phyloP scores from a whole-genome alignment of 1,140 invertebrate species.

The Diuraphis noxia region DNA sequence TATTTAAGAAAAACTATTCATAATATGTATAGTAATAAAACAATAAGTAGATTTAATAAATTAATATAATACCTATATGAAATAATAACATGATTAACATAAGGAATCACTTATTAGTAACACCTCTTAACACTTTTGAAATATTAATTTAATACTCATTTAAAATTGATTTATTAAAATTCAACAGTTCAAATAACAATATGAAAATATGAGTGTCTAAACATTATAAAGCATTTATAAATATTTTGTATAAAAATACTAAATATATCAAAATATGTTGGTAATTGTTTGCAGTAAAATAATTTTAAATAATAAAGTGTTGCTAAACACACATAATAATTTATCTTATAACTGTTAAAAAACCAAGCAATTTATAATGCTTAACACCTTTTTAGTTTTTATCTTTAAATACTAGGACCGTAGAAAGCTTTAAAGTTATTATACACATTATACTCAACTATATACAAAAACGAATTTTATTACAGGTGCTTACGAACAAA shows the following conservation, averaged over 20 bases:
- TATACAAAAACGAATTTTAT: constrained; percentile 3
- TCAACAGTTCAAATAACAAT: not conserved
- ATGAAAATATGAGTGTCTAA: not conserved
- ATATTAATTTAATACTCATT: not conserved
- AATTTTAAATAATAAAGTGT: not conserved
- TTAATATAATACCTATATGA: no score
- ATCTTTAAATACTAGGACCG: not conserved
- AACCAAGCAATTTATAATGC: not conserved
- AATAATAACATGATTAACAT: no score
- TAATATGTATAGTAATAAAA: not conserved
- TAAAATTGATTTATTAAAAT: not conserved
- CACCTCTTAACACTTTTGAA: not conserved
- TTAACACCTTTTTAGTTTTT: constrained; percentile 8
- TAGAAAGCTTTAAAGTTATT: constrained; percentile 14
- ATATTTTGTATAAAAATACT: not conserved
- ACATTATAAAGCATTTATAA: not conserved
- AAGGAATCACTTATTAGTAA: not conserved
- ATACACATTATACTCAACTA: not conserved
- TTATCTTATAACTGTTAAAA: not conserved
- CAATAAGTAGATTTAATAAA: no score
- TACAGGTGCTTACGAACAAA: not conserved
- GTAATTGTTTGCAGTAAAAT: not conserved
- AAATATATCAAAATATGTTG: not conserved
- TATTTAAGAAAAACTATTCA: not conserved
- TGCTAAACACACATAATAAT: not conserved